These are phyloP conservation scores for Aphelenchoides fujianensis DNA, from an alignment of 1,140 invertebrate genomes.

Conservation along the genomic window DNA sequence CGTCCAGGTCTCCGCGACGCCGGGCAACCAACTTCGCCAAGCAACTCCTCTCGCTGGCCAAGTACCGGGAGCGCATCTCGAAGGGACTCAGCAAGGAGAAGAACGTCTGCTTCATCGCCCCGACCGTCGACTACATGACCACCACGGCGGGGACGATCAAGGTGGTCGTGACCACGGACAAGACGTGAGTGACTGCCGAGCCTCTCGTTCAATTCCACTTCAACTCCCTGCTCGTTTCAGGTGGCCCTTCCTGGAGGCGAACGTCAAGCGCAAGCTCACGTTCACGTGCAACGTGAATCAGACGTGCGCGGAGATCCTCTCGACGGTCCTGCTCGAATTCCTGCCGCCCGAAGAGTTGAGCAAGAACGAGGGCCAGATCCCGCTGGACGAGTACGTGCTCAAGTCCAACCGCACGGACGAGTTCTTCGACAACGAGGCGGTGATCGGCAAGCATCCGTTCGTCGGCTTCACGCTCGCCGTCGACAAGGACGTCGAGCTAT, in stretches of 20 bases:
- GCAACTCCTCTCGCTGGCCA: neutral
- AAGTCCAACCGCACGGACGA: slow-evolving; percentile 42
- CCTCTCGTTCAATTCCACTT: slow-evolving; percentile 23
- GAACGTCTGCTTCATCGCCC: slow-evolving; percentile 30
- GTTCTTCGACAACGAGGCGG: slow-evolving; percentile 23
- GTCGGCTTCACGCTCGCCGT: slow-evolving; percentile 32
- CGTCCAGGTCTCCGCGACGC: too few species aligned
- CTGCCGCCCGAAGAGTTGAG: slow-evolving; percentile 36
- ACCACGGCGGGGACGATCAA: slow-evolving; percentile 42
- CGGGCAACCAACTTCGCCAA: neutral
- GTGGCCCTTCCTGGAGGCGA: slow-evolving; percentile 28
- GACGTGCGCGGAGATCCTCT: slow-evolving; percentile 37
- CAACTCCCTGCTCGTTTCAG: slow-evolving; percentile 29
- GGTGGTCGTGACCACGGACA: slow-evolving; percentile 40
- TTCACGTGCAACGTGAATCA: slow-evolving; percentile 36
- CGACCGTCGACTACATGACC: slow-evolving; percentile 43
- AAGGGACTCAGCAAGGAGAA: neutral
- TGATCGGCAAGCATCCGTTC: slow-evolving; percentile 41
- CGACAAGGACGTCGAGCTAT: slow-evolving; percentile 42
- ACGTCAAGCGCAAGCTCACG: slow-evolving; percentile 23
- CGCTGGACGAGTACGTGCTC: slow-evolving; percentile 40
- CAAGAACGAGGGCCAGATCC: slow-evolving; percentile 39
- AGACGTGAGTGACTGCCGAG: slow-evolving; percentile 27
- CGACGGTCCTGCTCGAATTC: slow-evolving; percentile 35
- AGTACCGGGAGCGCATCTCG: neutral